Evolutionary conservation across 2,113 vertebrate genomes (phyloP), one percentile per base, ranked within the genome.

Genomic region (Pomatorhinus ruficollis): DNA sequence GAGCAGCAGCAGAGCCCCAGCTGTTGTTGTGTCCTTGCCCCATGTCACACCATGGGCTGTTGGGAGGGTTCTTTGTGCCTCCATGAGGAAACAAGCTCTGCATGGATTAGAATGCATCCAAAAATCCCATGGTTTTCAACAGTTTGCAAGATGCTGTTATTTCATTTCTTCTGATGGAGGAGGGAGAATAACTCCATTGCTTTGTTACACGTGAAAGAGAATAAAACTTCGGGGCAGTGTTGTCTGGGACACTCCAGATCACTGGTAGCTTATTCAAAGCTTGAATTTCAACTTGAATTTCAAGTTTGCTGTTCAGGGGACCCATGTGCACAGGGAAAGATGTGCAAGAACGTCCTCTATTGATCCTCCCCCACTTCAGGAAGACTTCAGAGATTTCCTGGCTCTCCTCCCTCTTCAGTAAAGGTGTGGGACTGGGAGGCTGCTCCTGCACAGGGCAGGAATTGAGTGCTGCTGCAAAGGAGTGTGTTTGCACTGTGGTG

Each of bases 1-100:
- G 70, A 44, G 35, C 89, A 54, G 72, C 80, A 79, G 68, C 59
- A 65, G 12, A 86, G 37, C 37, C 72, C 30, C 27, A 2, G 57
- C 8, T 54, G 28, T 4, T 24, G 35, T 2, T 37, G 9, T 44
- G 44, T 30, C 11, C n/a, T 75, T 68, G 49, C 49, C 74, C 72
- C n/a, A 17, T 0, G 0, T 47, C n/a, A 42, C 19, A 12, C 18
- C 27, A 2, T 2, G 30, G 25, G 33, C 64, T 63, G 1, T 4
- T 1, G 2, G 24, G 47, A 69, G 30, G 17, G 10, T 42, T 31
- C 10, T 66, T 37, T 15, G 23, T 52, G 37, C 45, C 52, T 75
- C 39, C 16, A 1, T 35, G 40, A 59, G 30, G 21, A 49, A 64
- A 63, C 25, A 50, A 44, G 8, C 45, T 40, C 11, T 65, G 18